Evolutionary conservation across 1,140 invertebrate genomes (phyloP).

Genomic region (Scylla paramamosain): DNA sequence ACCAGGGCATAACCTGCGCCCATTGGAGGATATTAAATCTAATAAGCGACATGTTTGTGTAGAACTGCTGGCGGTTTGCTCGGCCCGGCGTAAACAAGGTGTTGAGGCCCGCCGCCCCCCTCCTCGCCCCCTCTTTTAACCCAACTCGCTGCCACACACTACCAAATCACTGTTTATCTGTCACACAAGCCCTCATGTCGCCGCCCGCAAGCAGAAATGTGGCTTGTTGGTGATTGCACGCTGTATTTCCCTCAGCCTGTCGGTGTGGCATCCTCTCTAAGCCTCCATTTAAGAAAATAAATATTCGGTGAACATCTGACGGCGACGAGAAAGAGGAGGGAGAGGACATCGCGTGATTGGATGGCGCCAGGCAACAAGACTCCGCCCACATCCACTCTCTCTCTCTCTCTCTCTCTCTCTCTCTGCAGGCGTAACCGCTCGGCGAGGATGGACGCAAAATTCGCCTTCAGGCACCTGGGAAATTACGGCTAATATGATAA

Average conservation of each 20-base stretch:
- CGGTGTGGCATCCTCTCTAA: too few relatives aligned
- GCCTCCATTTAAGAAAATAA: too few relatives aligned
- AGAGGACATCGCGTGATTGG: constrained; percentile 56
- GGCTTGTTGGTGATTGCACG: not conserved
- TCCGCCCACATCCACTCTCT: constrained; percentile 40
- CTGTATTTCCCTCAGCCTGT: too few relatives aligned
- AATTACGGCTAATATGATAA: constrained; percentile 64
- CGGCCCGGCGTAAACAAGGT: constrained; percentile 43
- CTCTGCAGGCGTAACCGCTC: constrained; percentile 53
- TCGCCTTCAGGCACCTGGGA: constrained; percentile 5
- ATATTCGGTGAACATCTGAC: not conserved
- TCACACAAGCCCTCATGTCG: not conserved
- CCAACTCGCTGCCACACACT: not conserved
- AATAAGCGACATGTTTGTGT: constrained; percentile 63
- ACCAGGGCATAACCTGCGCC: constrained; percentile 9
- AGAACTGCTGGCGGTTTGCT: constrained; percentile 37
- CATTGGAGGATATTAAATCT: constrained; percentile 62
- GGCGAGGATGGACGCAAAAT: not conserved
- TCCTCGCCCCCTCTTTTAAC: not conserved
- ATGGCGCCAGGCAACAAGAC: constrained; percentile 51
- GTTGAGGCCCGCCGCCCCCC: constrained; percentile 7
- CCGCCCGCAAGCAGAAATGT: not conserved
- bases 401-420: not conserved
- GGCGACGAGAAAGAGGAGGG: not conserved
- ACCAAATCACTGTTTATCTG: not conserved